These are phyloP conservation scores for Parambassis ranga DNA, from an alignment of 2,797 vertebrate species.

Conservation along the genomic window DNA sequence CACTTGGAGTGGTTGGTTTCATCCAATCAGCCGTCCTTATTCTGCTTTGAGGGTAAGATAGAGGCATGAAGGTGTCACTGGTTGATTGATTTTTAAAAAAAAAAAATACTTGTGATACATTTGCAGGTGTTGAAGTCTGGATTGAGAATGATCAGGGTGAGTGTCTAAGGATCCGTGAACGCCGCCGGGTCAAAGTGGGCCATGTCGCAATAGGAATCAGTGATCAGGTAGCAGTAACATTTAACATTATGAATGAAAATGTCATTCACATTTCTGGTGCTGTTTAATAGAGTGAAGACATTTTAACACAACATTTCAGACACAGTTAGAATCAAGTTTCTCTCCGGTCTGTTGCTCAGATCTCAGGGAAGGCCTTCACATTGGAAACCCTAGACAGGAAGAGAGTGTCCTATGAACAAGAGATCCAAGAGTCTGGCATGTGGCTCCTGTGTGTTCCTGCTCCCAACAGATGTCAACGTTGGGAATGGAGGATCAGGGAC, in stretches of 20 bases:
- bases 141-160: slow-evolving; percentile 90
- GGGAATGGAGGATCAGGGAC: slow-evolving; percentile 90
- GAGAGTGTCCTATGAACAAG: slow-evolving; percentile 82
- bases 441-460: slow-evolving; percentile 90
- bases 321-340: too few species aligned
- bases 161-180: slow-evolving; percentile 91
- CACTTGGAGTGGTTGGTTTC: slow-evolving; percentile 82
- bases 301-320: too few species aligned
- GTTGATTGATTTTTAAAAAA: fast-evolving
- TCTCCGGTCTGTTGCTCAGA: slow-evolving; percentile 62
- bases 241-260: too few species aligned
- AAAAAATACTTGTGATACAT: background rate
- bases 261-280: too few species aligned
- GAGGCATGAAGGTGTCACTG: fast-evolving
- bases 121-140: slow-evolving; percentile 90
- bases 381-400: slow-evolving; percentile 91
- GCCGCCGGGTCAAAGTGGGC: slow-evolving; percentile 88
- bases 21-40: slow-evolving; percentile 77
- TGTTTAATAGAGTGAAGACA: too few species aligned
- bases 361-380: slow-evolving; percentile 87
- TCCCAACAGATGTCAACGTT: slow-evolving; percentile 83
- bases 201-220: slow-evolving; percentile 94
- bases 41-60: slow-evolving; percentile 86
- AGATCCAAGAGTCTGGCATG: slow-evolving; percentile 85
- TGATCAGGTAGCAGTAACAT: slow-evolving; percentile 88